Evolutionary conservation across 2,888 invertebrate genomes (phyloP), one percentile per base, ranked within the genome.

Genomic region (Toxonevra muliebris): DNA sequence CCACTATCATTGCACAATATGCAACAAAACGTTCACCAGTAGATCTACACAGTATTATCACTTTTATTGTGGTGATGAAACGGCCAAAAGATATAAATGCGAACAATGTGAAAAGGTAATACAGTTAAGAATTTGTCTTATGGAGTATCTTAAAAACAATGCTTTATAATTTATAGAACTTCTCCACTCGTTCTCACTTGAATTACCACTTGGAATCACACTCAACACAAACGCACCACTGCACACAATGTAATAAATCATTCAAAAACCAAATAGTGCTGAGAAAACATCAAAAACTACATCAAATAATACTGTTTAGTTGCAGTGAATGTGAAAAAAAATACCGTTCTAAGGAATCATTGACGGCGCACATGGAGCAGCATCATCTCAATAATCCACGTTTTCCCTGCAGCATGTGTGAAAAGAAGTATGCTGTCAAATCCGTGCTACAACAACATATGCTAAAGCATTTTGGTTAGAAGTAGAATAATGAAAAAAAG

Each of bases 161-260:
- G n/a, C 2, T 19, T 43, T 13, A 4, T 4, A 9, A 20, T 30
- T 85, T 84, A 0, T 86, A 91, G 88, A 88, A 88, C 61, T 94
- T 93, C 80, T 88, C 90, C 2, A 88, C 90, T 7, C 89, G 89
- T 65, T 90, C 92, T 0, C 93, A 94, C 81, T 89, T 89, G 73
- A 90, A 92, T 77, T 90, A 92, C 73, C 94, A 94, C 75, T 87
- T 89, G 80, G 87, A 90, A 15, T 89, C 88, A 20, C 93, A 93
- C 75, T 54, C 64, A 13, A 63, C 69, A 8, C 72, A 69, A 1
- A 68, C 69, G 4, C 76, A 77, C 43, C 45, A 66, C 8, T 83
- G 83, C 42, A 64, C 58, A 4, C 42, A 68, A 1, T 94, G 94
- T 75, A 86, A 87, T 1, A 92, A 91, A 79, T 86, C 88, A 41